Evolutionary conservation across 2,888 invertebrate species (phyloP), one percentile per base, ranked within the genome.

Genomic region (Perdita meconis): DNA sequence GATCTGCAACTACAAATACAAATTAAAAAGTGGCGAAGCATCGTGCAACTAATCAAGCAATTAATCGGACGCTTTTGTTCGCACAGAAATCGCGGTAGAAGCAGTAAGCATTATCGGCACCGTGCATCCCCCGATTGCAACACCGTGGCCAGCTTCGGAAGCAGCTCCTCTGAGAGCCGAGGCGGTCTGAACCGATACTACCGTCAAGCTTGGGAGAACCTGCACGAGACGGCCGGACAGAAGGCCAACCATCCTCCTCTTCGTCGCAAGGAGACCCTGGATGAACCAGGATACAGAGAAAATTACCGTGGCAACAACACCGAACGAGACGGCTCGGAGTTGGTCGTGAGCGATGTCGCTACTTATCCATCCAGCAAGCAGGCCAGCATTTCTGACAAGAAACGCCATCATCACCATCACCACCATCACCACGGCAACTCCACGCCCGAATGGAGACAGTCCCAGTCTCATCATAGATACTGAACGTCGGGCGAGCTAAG

Each of bases 131-230:
- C 97, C 40, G 97, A 97, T 93, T 97, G 97, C 93, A 97, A 97
- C 93, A 97, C 97, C 38, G 97, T 97, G 73, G 97, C 97, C 61
- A 97, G 97, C 19, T 96, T 97, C 91, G 97, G 97, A 91, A 97
- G 97, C 63, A 97, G 97, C 61, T 96, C 97, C 61, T 97, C 97
- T 0, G 97, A 97, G 89, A 97, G 97, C 8, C 95, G 97, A 61
- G 95, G 95, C 19, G 96, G 97, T 38, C 94, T 98, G 78, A 97
- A 97, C 92, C 95, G 97, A 73, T 97, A 97, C 93, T 98, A 98
- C 93, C 95, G 97, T 34, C 96, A 97, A 92, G 98, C 98, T 1
- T 98, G 98, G 98, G 97, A 98, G 91, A 97, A 97, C 91, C 94
- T 98, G 2, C 97, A 97, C 91, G 97, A 97, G 91, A 95, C 96